Conservation (phyloP, 2,113 vertebrate species). For the Gambusia holbrooki region DNA sequence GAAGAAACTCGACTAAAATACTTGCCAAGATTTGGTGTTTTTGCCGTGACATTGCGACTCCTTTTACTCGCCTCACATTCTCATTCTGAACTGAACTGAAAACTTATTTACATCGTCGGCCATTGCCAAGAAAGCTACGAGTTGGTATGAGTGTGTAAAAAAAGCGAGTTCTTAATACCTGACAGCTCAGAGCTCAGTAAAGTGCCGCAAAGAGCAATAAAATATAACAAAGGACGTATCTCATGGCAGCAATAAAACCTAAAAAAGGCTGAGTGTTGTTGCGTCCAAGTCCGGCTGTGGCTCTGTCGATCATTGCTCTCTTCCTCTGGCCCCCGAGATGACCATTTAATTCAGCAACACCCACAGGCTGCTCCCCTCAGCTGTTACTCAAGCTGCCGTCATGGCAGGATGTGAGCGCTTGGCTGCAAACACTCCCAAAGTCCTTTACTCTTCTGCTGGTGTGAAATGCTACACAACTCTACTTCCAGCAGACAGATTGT, state of each 20-base stretch:
- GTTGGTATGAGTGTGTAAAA: background rate
- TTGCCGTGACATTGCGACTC: background rate
- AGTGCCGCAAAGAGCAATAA: background rate
- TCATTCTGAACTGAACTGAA: background rate
- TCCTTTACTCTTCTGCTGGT: conserved; percentile 7
- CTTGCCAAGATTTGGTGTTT: too few species aligned
- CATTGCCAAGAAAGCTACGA: background rate
- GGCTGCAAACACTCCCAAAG: conserved; percentile 1
- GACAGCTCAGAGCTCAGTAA: background rate
- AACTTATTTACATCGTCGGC: background rate
- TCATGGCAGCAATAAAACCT: background rate
- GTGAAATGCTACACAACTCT: conserved; percentile 20
- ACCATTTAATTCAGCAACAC: conserved; percentile 33
- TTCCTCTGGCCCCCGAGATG: conserved; percentile 19
- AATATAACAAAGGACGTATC: background rate
- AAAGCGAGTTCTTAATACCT: background rate
- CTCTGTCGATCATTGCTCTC: conserved; percentile 6
- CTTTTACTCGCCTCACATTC: background rate
- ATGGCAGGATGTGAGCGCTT: conserved; percentile 27
- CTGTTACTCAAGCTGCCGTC: conserved; percentile 45
- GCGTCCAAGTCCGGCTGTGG: background rate
- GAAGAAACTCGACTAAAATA: too few species aligned
- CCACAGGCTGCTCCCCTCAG: conserved; percentile 44
- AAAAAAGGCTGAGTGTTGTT: background rate
- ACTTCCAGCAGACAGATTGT: conserved; percentile 8